A percentile compares a stretch with the other conserved stretches of the same genome.
Evolutionary conservation across 2,113 vertebrate genomes (phyloP).

Genomic region (Pungitius pungitius): DNA sequence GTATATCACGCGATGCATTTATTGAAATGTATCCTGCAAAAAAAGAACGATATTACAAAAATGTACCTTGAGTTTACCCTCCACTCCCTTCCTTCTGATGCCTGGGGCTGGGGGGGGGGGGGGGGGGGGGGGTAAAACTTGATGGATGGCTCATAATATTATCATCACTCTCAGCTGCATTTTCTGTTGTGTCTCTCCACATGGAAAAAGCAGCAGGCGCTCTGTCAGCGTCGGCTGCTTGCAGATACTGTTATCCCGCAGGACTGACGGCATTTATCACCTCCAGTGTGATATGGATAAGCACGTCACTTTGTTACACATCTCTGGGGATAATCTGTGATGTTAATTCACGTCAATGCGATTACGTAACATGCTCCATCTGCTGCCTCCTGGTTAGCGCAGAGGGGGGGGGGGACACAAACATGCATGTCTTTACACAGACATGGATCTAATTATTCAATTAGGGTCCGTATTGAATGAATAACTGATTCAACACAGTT

Average conservation of each 20-base stretch:
- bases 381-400: slow-evolving; percentile 49
- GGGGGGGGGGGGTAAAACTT: slow-evolving; percentile 13
- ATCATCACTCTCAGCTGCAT: slow-evolving; percentile 47
- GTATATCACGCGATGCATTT: neutral
- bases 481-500: slow-evolving; percentile 69
- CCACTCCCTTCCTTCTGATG: neutral
- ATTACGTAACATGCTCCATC: slow-evolving; percentile 66
- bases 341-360: slow-evolving; percentile 57
- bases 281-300: slow-evolving; percentile 14
- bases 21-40: neutral
- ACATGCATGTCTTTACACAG: slow-evolving; percentile 59
- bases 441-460: slow-evolving; percentile 70
- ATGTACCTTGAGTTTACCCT: neutral
- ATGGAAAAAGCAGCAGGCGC: slow-evolving; percentile 37
- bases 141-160: slow-evolving; percentile 55
- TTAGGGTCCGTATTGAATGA: slow-evolving; percentile 67
- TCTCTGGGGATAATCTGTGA: slow-evolving; percentile 48
- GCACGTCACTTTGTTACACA: slow-evolving; percentile 26
- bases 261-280: slow-evolving; percentile 47
- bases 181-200: slow-evolving; percentile 33
- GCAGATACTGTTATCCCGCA: slow-evolving; percentile 21
- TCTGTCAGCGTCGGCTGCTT: slow-evolving; percentile 49
- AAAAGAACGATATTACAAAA: slow-evolving; percentile 6
- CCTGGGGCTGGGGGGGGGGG: slow-evolving; percentile 25
- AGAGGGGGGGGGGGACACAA: slow-evolving; percentile 37